phyloP scores from a whole-genome alignment of 1,140 invertebrate genomes.

The Ostrea edulis region DNA sequence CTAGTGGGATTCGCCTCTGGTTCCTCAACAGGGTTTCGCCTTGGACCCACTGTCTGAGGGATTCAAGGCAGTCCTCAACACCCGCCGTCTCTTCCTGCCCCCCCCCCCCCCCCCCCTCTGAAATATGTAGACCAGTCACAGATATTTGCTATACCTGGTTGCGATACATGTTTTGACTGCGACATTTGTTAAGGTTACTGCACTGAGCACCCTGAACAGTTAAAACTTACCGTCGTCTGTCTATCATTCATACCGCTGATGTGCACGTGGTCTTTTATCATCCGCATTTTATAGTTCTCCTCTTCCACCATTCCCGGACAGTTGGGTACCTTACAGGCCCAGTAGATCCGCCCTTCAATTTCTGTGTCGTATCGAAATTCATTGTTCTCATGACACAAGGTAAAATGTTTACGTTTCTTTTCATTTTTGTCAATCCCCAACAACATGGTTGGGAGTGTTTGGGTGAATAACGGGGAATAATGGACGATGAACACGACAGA shows the following conservation, averaged over 20 bases:
- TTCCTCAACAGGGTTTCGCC: no score
- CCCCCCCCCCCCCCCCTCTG: no score
- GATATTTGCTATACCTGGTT: no score
- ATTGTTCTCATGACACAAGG: not conserved
- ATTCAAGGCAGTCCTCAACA: no score
- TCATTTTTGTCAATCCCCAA: constrained; percentile 1
- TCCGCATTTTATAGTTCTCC: not conserved
- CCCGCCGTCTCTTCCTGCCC: no score
- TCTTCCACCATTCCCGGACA: not conserved
- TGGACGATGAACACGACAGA: not conserved
- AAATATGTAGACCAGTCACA: no score
- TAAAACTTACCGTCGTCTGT: not conserved
- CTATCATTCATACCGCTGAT: not conserved
- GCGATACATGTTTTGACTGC: no score
- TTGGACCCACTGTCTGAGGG: no score
- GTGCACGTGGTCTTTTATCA: not conserved
- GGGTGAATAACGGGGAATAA: not conserved
- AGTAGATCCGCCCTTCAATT: not conserved
- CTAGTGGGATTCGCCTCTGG: no score
- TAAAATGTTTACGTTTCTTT: constrained; percentile 30
- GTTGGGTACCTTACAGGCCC: not conserved
- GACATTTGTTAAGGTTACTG: no score
- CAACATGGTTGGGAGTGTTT: not conserved
- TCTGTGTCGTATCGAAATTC: constrained; percentile 4
- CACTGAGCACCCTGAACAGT: no score